A percentile compares a stretch with the other conserved stretches of the same genome.
phyloP scores from a whole-genome alignment of 2,113 vertebrate genomes.

The Rhombomys opimus region DNA sequence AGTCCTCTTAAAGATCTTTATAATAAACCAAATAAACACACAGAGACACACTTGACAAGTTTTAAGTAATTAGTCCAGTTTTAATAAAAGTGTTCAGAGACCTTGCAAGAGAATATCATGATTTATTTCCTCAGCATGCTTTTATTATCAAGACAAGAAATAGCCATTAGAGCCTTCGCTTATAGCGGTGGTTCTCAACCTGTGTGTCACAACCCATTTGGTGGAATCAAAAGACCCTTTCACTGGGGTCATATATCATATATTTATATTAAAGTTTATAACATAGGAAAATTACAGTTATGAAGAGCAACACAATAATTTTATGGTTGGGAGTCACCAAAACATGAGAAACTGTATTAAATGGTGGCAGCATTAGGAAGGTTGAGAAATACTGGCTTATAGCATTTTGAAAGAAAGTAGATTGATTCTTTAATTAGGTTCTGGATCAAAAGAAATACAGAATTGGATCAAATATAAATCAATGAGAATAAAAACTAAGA shows the following conservation, averaged over 20 bases:
- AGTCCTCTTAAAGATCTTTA: not conserved
- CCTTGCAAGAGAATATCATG: not conserved
- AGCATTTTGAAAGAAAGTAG: not conserved
- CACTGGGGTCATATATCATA: not conserved
- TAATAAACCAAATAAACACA: not conserved
- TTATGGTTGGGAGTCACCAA: not conserved
- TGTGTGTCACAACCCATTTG: not conserved
- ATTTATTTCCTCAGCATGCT: not conserved
- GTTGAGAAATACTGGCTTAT: not conserved
- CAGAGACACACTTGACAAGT: not conserved
- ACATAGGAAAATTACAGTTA: not conserved
- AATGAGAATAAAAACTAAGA: not conserved
- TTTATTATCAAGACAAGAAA: not conserved
- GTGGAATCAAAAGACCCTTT: not conserved
- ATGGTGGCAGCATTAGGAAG: not conserved
- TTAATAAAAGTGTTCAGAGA: not conserved
- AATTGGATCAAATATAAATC: not conserved
- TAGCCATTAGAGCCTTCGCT: not conserved
- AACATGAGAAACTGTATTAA: not conserved
- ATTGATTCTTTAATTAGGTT: constrained; percentile 22
- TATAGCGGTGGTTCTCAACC: not conserved
- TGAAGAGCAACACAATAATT: not conserved
- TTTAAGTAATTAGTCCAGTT: not conserved
- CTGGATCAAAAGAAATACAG: constrained; percentile 3
- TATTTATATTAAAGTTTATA: not conserved